These are phyloP conservation scores for Syrista parreyssii DNA, from an alignment of 2,888 invertebrate species.

Conservation along the genomic window DNA sequence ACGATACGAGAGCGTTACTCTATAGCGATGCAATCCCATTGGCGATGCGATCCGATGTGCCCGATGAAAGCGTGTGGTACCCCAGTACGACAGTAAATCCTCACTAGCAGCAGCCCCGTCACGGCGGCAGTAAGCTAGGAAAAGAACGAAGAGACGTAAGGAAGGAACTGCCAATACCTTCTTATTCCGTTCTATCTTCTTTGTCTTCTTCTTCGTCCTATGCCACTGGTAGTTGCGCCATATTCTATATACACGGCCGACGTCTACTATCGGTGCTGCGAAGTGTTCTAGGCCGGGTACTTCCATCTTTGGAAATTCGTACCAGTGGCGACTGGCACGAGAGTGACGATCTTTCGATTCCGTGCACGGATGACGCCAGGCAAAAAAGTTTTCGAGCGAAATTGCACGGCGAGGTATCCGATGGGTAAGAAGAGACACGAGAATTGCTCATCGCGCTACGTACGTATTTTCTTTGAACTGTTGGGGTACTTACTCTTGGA, in stretches of 20 bases:
- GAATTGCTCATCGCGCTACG: not conserved
- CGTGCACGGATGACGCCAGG: not conserved
- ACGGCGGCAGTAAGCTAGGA: not conserved
- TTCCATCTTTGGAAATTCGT: not conserved
- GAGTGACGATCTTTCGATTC: not conserved
- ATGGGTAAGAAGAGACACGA: not conserved
- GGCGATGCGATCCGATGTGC: conserved; percentile 61
- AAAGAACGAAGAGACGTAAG: not conserved
- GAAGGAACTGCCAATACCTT: not conserved
- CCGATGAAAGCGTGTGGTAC: conserved; percentile 49
- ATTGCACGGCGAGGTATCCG: not conserved
- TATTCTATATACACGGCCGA: not conserved
- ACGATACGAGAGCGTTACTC: conserved; percentile 52
- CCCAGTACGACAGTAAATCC: conserved; percentile 59
- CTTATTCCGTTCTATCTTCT: not conserved
- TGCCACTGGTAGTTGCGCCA: not conserved
- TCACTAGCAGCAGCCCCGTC: conserved; percentile 37
- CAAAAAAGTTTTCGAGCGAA: not conserved
- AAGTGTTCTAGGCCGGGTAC: not conserved
- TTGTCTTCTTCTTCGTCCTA: not conserved
- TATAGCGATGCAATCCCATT: conserved; percentile 61
- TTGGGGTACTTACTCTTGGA: not conserved
- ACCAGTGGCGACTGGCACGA: not conserved
- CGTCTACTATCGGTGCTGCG: not conserved
- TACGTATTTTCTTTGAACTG: not conserved